A percentile compares a stretch with the other conserved stretches of the same genome.
Evolutionary conservation across 2,888 invertebrate species (phyloP).

Genomic region (Aromia moschata): DNA sequence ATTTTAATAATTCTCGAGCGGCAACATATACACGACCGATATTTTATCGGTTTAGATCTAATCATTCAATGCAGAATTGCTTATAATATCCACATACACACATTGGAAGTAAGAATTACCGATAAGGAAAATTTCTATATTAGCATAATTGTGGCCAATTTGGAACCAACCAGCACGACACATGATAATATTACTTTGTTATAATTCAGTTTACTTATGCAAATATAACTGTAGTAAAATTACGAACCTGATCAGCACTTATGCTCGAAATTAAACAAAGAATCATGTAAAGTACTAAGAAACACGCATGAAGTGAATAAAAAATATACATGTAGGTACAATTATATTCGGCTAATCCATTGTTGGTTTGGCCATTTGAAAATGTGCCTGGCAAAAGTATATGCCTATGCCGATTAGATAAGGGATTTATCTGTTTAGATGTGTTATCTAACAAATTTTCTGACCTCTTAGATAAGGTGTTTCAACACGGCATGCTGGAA

Average conservation of each 20-base stretch:
- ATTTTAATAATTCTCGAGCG: too few relatives aligned
- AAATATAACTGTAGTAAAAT: slow-evolving; percentile 12
- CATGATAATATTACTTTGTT: slow-evolving; percentile 12
- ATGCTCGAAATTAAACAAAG: background rate
- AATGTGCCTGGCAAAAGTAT: slow-evolving; percentile 2
- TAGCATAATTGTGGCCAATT: slow-evolving; percentile 25
- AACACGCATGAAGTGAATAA: background rate
- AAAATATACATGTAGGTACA: background rate
- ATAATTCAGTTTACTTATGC: slow-evolving; percentile 22
- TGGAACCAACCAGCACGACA: slow-evolving; percentile 14
- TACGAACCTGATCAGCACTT: slow-evolving; percentile 5
- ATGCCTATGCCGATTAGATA: slow-evolving; percentile 9
- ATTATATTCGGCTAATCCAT: slow-evolving; percentile 7
- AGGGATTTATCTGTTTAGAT: slow-evolving; percentile 9
- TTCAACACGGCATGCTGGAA: background rate
- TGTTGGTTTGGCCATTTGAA: background rate
- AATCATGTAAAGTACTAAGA: background rate
- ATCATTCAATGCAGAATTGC: background rate
- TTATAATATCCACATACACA: too few relatives aligned
- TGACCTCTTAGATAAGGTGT: slow-evolving; percentile 9
- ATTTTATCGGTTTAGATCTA: background rate
- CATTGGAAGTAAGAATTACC: background rate
- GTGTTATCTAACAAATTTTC: slow-evolving; percentile 7
- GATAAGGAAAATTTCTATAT: slow-evolving; percentile 14
- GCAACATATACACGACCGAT: slow-evolving; percentile 1